Conservation (phyloP, 1,140 invertebrate genomes). For the Halictus rubicundus region DNA sequence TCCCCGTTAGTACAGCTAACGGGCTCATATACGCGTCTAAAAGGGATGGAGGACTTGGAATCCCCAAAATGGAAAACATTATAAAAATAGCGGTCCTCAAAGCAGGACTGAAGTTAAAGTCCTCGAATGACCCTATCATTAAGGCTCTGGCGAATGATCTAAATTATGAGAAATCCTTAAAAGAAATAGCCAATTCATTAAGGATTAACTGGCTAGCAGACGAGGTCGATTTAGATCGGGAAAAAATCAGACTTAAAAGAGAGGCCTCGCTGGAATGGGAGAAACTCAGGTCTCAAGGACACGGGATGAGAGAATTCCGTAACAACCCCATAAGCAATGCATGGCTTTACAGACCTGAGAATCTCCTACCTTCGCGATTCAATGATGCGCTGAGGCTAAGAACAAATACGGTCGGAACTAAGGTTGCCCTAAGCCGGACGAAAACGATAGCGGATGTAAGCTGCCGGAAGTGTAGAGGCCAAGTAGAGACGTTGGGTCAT, state of each 20-base stretch:
- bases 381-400: neutral
- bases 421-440: neutral
- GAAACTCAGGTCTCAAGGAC: neutral
- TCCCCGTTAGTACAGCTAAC: neutral
- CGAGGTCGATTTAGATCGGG: neutral
- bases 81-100: neutral
- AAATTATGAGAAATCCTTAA: no score
- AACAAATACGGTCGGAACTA: slow-evolving; percentile 6
- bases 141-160: no score
- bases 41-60: neutral
- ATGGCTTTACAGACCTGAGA: neutral
- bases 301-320: neutral
- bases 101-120: neutral
- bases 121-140: neutral
- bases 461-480: neutral
- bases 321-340: neutral
- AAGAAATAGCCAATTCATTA: neutral
- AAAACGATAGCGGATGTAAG: neutral
- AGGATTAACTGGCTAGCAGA: neutral
- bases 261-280: neutral
- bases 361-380: neutral
- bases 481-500: neutral
- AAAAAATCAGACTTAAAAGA: neutral
- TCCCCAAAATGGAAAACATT: neutral
- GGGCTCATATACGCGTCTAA: neutral